Percentiles rank a stretch among this genome's conserved stretches.
phyloP scores from a whole-genome alignment of 2,888 invertebrate species.

The Metopia argyrocephala region DNA sequence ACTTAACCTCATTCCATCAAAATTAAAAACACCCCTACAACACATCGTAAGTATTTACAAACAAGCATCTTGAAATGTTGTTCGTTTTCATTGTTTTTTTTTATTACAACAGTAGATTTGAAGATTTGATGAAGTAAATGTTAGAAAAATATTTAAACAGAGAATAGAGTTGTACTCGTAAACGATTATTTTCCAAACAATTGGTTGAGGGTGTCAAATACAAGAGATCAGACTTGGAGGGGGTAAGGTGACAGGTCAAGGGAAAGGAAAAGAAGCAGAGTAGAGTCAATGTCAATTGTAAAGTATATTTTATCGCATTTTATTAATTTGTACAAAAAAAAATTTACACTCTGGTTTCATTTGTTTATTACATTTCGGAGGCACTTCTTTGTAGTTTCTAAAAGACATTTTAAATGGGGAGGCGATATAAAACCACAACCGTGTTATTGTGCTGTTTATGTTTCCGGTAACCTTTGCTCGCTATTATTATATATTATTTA shows the following conservation, averaged over 20 bases:
- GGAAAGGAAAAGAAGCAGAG: too few relatives aligned
- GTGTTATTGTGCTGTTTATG: constrained; percentile 48
- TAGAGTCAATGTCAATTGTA: constrained; percentile 52
- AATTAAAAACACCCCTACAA: background rate
- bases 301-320: constrained; percentile 49
- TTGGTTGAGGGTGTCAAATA: constrained; percentile 26
- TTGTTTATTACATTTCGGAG: background rate
- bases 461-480: constrained; percentile 22
- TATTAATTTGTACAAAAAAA: constrained; percentile 41
- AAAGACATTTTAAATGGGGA: constrained; percentile 13
- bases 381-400: constrained; percentile 2
- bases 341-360: background rate
- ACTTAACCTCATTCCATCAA: constrained; percentile 9
- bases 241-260: background rate
- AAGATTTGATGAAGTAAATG: constrained; percentile 66
- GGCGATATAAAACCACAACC: constrained; percentile 38
- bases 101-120: constrained; percentile 50
- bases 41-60: background rate
- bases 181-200: constrained; percentile 55
- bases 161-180: constrained; percentile 71
- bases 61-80: constrained; percentile 17
- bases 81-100: background rate
- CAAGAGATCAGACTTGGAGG: background rate
- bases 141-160: constrained; percentile 74
- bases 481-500: too few relatives aligned